Evolutionary conservation across 2,797 vertebrate genomes (phyloP).

Genomic region (Syngnathus acus): DNA sequence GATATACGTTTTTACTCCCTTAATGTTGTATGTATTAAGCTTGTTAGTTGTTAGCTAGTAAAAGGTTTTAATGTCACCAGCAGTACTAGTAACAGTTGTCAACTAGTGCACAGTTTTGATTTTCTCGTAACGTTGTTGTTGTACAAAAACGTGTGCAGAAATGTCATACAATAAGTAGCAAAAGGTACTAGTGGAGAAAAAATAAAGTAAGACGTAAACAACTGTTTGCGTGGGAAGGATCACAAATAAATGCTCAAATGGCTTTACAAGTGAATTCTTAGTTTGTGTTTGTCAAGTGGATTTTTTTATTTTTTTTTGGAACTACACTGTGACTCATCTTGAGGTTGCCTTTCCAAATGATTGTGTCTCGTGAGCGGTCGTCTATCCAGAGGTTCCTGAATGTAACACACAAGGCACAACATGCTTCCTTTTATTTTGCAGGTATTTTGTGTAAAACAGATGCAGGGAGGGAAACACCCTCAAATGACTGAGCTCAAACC

Average conservation of each 20-base stretch:
- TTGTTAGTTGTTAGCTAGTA: background rate
- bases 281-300: slow-evolving; percentile 28
- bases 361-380: slow-evolving; percentile 28
- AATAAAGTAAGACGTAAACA: background rate
- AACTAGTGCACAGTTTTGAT: background rate
- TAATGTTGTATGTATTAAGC: too few species aligned
- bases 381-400: slow-evolving; percentile 48
- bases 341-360: slow-evolving; percentile 59
- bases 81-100: background rate
- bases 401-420: slow-evolving; percentile 47
- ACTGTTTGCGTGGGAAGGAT: background rate
- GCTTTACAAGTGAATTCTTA: slow-evolving; percentile 20
- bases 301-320: slow-evolving; percentile 12
- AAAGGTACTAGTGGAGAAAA: background rate
- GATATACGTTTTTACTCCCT: too few species aligned
- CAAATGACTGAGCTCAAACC: background rate
- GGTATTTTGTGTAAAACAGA: background rate
- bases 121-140: background rate
- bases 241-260: background rate
- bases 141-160: too few species aligned
- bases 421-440: background rate
- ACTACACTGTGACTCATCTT: slow-evolving; percentile 59
- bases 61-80: background rate
- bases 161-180: too few species aligned
- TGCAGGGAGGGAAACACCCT: background rate